Percentiles rank a stretch among this genome's conserved stretches.
phyloP scores from a whole-genome alignment of 2,797 vertebrate species.

The Melanotaenia boesemani region DNA sequence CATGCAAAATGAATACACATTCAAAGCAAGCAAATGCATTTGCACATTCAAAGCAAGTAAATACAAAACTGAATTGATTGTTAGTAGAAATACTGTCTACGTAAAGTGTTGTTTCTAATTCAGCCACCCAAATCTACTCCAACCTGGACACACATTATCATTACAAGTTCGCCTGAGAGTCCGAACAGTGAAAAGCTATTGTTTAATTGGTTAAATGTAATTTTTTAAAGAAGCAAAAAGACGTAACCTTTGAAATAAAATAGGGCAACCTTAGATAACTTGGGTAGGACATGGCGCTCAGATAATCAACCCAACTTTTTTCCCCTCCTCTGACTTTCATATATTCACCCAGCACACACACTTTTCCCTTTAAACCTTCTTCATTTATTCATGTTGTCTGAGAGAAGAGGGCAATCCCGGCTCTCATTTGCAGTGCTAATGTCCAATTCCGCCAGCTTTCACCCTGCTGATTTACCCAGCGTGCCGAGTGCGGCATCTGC shows the following conservation, averaged over 20 bases:
- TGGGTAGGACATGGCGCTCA: slow-evolving; percentile 65
- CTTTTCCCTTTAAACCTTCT: slow-evolving; percentile 73
- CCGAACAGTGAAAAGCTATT: not conserved
- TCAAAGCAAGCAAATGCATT: not conserved
- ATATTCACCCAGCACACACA: slow-evolving; percentile 38
- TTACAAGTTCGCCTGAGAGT: not conserved
- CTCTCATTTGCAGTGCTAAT: slow-evolving; percentile 99
- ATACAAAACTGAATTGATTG: not conserved
- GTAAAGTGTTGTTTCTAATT: not conserved
- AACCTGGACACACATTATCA: not conserved
- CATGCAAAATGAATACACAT: slow-evolving; percentile 17
- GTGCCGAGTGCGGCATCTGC: slow-evolving; percentile 78
- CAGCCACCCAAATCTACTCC: not conserved
- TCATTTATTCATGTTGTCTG: slow-evolving; percentile 83
- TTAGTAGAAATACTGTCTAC: not conserved
- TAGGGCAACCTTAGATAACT: slow-evolving; percentile 81
- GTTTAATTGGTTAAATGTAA: not conserved
- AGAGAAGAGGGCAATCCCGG: slow-evolving; percentile 87
- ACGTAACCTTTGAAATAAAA: too few species aligned
- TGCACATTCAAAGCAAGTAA: not conserved
- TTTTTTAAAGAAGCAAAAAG: not conserved
- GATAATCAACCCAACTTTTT: slow-evolving; percentile 29
- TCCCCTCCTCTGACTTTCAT: slow-evolving; percentile 1
- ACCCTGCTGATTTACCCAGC: slow-evolving; percentile 92
- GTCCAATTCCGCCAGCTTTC: slow-evolving; percentile 97